These are phyloP conservation scores for Morpho helenor DNA, from an alignment of 2,888 invertebrate genomes.

Conservation along the genomic window DNA sequence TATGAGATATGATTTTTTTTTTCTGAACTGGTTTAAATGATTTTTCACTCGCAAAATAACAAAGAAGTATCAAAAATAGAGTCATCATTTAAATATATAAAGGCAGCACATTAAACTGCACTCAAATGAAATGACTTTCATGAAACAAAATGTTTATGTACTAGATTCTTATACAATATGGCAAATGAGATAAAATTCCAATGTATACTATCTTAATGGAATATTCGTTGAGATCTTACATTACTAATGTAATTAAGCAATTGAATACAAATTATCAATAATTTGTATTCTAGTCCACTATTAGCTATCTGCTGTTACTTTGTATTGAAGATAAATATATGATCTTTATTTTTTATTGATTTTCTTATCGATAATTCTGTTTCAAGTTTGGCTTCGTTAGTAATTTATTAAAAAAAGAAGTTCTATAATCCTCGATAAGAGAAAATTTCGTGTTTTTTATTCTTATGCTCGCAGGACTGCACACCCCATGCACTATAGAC, in stretches of 20 bases:
- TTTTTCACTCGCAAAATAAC: no score
- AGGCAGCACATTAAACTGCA: conserved; percentile 17
- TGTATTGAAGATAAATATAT: conserved; percentile 1
- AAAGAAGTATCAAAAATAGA: background rate
- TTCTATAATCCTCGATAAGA: no score
- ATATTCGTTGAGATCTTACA: conserved; percentile 27
- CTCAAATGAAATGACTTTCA: conserved; percentile 17
- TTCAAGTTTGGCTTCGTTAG: background rate
- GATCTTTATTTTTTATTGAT: background rate
- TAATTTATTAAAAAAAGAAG: no score
- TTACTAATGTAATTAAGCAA: conserved; percentile 20
- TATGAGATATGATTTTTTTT: no score
- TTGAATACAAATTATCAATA: conserved; percentile 6
- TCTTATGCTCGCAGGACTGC: no score
- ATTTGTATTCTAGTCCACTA: conserved; percentile 5
- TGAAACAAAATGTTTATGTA: conserved; percentile 24
- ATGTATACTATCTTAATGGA: conserved; percentile 9
- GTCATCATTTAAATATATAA: conserved; percentile 8
- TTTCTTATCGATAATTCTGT: conserved; percentile 1
- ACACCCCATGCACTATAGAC: no score
- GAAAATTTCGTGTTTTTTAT: no score
- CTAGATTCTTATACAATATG: conserved; percentile 13
- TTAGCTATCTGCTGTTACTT: background rate
- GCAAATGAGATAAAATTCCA: conserved; percentile 22
- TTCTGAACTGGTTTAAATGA: no score